Evolutionary conservation across 2,113 vertebrate genomes (phyloP).

Genomic region (Lamprotornis superbus): DNA sequence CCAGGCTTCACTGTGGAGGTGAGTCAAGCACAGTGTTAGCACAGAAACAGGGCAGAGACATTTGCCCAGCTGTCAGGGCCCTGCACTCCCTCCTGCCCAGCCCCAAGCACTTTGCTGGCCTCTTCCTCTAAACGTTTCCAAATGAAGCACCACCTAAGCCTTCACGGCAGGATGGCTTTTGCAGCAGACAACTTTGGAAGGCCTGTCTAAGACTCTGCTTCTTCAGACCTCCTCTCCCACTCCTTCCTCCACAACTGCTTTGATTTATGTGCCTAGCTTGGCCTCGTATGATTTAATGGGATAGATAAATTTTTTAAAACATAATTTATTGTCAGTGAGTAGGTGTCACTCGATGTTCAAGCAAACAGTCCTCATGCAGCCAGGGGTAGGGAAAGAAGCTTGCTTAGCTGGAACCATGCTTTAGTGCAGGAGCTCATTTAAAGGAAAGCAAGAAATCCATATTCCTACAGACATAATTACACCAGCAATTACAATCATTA

Average conservation of each 20-base stretch:
- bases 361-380: background rate
- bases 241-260: background rate
- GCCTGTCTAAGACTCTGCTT: background rate
- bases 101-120: background rate
- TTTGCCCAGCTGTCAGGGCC: background rate
- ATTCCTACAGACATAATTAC: background rate
- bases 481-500: background rate
- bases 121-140: background rate
- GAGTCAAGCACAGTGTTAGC: background rate
- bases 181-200: background rate
- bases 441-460: background rate
- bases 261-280: background rate
- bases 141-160: background rate
- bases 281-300: background rate
- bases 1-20: background rate
- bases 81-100: background rate
- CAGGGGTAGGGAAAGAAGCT: background rate
- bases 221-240: background rate
- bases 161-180: background rate
- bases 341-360: background rate
- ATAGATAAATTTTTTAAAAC: background rate
- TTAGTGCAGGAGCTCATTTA: background rate
- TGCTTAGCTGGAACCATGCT: background rate
- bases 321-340: background rate
- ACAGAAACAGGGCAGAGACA: background rate